These are phyloP conservation scores for Pipa parva DNA, from an alignment of 2,113 vertebrate species.

Conservation along the genomic window DNA sequence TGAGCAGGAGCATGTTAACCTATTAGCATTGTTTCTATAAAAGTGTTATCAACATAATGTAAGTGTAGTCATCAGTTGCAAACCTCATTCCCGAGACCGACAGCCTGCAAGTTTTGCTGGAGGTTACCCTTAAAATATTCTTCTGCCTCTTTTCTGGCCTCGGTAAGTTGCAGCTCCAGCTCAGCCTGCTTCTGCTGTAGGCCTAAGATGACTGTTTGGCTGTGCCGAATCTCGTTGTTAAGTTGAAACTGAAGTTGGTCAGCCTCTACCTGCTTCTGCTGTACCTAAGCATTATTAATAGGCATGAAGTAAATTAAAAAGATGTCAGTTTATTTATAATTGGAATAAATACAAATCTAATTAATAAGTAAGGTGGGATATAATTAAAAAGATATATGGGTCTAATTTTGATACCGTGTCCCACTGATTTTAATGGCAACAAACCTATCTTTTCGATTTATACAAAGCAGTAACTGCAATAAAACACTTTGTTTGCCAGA, in stretches of 20 bases:
- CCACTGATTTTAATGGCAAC: too few relatives aligned
- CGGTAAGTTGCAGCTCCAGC: constrained; percentile 49
- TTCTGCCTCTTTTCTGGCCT: constrained; percentile 38
- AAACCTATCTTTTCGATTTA: too few relatives aligned
- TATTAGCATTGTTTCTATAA: too few relatives aligned
- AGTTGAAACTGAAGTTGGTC: constrained; percentile 45
- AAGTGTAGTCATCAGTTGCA: constrained; percentile 19
- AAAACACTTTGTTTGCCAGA: too few relatives aligned
- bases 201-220: constrained; percentile 49
- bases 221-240: constrained; percentile 48
- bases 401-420: too few relatives aligned
- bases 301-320: not conserved
- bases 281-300: constrained; percentile 40
- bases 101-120: constrained; percentile 36
- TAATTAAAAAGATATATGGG: too few relatives aligned
- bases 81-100: constrained; percentile 54
- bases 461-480: too few relatives aligned
- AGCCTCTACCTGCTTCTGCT: constrained; percentile 47
- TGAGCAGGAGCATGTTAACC: too few relatives aligned
- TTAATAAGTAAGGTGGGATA: too few relatives aligned
- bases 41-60: too few relatives aligned
- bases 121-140: constrained; percentile 46
- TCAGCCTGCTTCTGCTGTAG: constrained; percentile 52
- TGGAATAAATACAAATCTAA: too few relatives aligned
- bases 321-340: not conserved